A percentile compares a stretch with the other conserved stretches of the same genome.
Conservation (phyloP, 1,140 invertebrate species). For the Prorops nasuta region DNA sequence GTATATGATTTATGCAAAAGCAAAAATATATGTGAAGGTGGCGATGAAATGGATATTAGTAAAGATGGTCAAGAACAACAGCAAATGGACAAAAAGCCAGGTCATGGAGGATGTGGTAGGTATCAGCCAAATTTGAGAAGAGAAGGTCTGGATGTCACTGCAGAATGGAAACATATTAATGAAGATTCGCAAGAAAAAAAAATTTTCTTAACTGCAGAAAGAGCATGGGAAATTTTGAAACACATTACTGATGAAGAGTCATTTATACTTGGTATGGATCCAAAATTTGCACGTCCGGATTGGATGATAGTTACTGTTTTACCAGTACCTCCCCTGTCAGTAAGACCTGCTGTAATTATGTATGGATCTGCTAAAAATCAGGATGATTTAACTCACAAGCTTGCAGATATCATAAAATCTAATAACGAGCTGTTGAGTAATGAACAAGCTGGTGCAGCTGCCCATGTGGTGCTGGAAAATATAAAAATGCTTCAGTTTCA, state of each 20-base stretch:
- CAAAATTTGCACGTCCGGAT: conserved; percentile 93
- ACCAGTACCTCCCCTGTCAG: conserved; percentile 92
- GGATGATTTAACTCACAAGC: conserved; percentile 98
- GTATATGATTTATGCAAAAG: conserved; percentile 98
- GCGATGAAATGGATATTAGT: conserved; percentile 93
- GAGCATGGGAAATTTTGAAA: conserved; percentile 95
- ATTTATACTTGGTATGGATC: conserved; percentile 93
- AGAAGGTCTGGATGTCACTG: conserved; percentile 86
- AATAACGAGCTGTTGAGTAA: conserved; percentile 96
- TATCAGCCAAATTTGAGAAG: conserved; percentile 93
- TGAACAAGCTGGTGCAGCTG: conserved; percentile 93
- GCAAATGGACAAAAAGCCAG: conserved; percentile 66
- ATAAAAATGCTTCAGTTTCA: conserved; percentile 99
- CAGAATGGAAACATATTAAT: conserved; percentile 98
- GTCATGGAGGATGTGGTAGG: conserved; percentile 95
- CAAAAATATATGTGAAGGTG: conserved; percentile 97
- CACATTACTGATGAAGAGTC: conserved; percentile 98
- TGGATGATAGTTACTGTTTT: conserved; percentile 99
- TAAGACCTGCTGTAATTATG: conserved; percentile 97
- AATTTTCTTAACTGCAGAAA: conserved; percentile 88
- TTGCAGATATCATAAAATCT: conserved; percentile 97
- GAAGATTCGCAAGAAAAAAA: conserved; percentile 98
- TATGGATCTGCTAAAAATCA: conserved; percentile 97
- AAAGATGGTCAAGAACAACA: conserved; percentile 67
- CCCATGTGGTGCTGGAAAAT: conserved; percentile 95